Base-by-base conservation (phyloP, 2,113 vertebrate species). In the Eurystomus gularis region DNA sequence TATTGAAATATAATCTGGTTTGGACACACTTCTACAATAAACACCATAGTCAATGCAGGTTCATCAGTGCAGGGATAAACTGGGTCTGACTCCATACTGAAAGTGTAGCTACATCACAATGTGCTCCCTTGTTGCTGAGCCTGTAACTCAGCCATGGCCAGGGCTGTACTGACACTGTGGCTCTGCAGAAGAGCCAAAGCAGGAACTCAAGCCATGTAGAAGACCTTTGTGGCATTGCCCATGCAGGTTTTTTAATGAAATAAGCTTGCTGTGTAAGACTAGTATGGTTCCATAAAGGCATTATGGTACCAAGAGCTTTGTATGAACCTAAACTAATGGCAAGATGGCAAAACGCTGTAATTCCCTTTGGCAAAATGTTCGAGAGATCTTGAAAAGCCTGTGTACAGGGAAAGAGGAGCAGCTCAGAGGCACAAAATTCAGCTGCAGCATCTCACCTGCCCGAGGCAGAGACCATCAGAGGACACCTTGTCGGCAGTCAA, bases 401-500 rank as follows among this genome's bases (percentile, higher is more conserved):
- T 20, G 25, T 1, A 33, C 4, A 46, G 13, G 24, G 71, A 37
- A 73, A 39, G 73, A 72, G 61, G 16, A 51, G 64, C 46, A 81
- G 51, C 37, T 83, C 3, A 70, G 75, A 88, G 55, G 31, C 49
- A 77, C 39, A 69, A 35, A 81, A 42, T 8, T 17, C 69, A 55
- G 17, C 6, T 2, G 24, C 54, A 90, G 75, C 35, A 57, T 40
- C 66, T 58, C n/a, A 10, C 33, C 35, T 29, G 49, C 69, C 10
- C 2, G 7, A 40, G 64, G 75, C 68, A 87, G 65, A 55, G 51
- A 31, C 29, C 1, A 1, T 7, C 29, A 54, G 84, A 57, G 37
- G 28, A 37, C 0, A 0, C 19, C 0, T 31, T 54, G 60, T 35
- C 57, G 40, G n/a, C n/a, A 37, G 37, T 7, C 42, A 33, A 46